These are phyloP conservation scores for Podarcis muralis DNA, from an alignment of 2,113 vertebrate species.

Conservation along the genomic window DNA sequence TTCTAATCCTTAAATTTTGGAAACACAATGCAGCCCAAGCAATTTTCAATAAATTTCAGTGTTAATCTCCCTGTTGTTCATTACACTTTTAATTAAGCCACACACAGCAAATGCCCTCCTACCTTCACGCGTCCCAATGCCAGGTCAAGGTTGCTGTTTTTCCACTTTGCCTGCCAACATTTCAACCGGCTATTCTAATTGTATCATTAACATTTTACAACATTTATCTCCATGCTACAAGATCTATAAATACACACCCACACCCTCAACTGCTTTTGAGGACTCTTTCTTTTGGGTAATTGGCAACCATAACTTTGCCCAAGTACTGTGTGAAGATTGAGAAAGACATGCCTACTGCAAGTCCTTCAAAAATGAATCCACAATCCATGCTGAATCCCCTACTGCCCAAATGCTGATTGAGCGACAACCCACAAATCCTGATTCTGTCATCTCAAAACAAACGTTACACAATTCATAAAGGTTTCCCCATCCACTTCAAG, in stretches of 20 bases:
- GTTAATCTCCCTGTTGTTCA: background rate
- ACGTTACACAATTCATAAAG: too few relatives aligned
- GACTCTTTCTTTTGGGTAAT: background rate
- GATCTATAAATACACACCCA: too few relatives aligned
- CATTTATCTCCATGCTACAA: background rate
- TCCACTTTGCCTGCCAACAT: background rate
- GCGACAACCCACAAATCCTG: background rate
- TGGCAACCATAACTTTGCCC: background rate
- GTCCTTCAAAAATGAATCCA: background rate
- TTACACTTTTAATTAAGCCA: background rate
- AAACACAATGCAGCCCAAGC: background rate
- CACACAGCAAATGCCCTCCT: background rate
- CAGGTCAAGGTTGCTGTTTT: background rate
- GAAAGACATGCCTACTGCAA: background rate
- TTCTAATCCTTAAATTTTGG: background rate
- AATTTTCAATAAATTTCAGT: background rate
- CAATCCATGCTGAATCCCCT: background rate
- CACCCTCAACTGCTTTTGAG: background rate
- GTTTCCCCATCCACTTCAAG: background rate
- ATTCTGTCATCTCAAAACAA: background rate
- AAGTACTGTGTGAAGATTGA: background rate
- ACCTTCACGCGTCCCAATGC: background rate
- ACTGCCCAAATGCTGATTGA: background rate
- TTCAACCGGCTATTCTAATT: background rate
- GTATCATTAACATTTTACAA: background rate